Evolutionary conservation across 2,113 vertebrate genomes (phyloP).

Genomic region (Hydrolagus affinis): DNA sequence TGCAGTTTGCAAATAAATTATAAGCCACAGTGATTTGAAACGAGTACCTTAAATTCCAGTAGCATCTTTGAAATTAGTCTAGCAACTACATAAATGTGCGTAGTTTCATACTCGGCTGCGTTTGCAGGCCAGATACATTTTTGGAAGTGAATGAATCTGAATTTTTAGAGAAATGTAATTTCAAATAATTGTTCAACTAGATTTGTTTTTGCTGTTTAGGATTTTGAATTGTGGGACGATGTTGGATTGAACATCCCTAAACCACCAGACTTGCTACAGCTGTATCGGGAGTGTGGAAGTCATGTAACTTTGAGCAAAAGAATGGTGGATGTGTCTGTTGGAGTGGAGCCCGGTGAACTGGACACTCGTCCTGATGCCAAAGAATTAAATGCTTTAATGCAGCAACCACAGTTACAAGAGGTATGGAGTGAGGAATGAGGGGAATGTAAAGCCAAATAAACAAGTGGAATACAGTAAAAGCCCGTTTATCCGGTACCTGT

Average conservation of each 20-base stretch:
- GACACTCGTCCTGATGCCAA: slow-evolving; percentile 53
- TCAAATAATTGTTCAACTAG: not conserved
- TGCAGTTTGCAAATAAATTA: not conserved
- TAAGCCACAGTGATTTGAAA: not conserved
- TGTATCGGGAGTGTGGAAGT: slow-evolving; percentile 84
- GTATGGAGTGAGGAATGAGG: slow-evolving; percentile 40
- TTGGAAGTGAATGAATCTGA: not conserved
- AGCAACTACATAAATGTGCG: not conserved
- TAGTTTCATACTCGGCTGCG: not conserved
- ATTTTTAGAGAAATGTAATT: not conserved
- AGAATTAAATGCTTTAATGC: slow-evolving; percentile 42
- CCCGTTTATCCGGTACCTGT: too few relatives aligned
- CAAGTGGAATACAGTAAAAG: too few relatives aligned
- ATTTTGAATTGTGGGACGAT: slow-evolving; percentile 98
- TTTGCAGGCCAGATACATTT: not conserved
- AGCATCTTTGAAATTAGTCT: not conserved
- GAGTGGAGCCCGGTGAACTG: slow-evolving; percentile 68
- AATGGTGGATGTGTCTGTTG: slow-evolving; percentile 74
- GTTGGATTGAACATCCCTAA: slow-evolving; percentile 96
- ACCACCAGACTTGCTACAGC: slow-evolving; percentile 84
- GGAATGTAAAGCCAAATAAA: not conserved
- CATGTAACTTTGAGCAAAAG: slow-evolving; percentile 60
- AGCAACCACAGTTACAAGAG: slow-evolving; percentile 52
- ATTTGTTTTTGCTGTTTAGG: slow-evolving; percentile 50
- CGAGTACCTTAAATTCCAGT: not conserved